Base-by-base conservation (phyloP, 2,888 invertebrate genomes). In the Halictus quadricinctus region DNA sequence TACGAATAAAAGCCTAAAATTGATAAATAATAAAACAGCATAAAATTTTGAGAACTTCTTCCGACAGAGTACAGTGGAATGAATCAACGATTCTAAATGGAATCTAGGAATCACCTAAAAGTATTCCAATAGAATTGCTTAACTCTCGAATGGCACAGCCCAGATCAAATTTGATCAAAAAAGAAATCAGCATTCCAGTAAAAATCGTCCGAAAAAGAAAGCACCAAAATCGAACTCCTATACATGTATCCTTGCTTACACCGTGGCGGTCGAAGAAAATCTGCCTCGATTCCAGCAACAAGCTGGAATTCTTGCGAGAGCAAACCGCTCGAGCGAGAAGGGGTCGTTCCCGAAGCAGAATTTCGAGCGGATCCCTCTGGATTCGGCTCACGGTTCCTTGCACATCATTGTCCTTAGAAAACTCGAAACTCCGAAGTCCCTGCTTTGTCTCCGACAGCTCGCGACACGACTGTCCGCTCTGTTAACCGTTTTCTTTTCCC, bases 321-420 rank as follows among this genome's bases (percentile, higher is more conserved):
- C 43, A 60, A 79, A 64, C 43, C 41, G 41, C 21, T 69, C 21
- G 36, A 21, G 36, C 74, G 74, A 36, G 69, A 72, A 77, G 72
- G 83, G 46, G 81, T 36, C 73, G 46, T 76, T 69, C 58, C 74
- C 50, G 21, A 72, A 29, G 64, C 69, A 83, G 85, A 88, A 87
- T 88, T 88, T 87, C 83, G 72, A 73, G 74, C 76, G 43, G 10
- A 69, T 18, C 66, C 36, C 66, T 84, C 80, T 79, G 64, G 76
- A 36, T 69, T 21, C 66, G 85, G 83, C 84, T 89, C 81, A 89
- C 88, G 88, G 88, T 89, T 89, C 90, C 88, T 86, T 87, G 90
- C 89, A 89, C 91, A 89, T 91, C 88, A 81, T 88, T 87, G 88
- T 87, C 88, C 85, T 87, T 89, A 87, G 64, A 64, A 64, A 64